phyloP scores from a whole-genome alignment of 2,797 vertebrate species.

The Catamblyrhynchus diadema region DNA sequence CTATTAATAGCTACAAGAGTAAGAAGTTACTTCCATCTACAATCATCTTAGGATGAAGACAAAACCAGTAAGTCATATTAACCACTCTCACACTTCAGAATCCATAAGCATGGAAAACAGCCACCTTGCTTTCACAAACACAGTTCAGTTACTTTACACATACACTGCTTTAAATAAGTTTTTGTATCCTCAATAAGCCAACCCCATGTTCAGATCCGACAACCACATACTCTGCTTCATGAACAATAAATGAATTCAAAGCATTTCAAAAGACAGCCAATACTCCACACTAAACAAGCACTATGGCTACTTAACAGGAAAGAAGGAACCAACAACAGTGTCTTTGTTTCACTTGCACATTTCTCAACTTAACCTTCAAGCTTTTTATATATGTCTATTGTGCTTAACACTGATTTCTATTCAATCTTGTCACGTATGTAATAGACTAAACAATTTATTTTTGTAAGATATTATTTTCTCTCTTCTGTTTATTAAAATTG shows the following conservation, averaged over 20 bases:
- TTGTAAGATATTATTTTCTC: not conserved
- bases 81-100: not conserved
- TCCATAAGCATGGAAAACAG: not conserved
- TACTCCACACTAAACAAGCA: not conserved
- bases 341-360: not conserved
- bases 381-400: not conserved
- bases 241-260: not conserved
- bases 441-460: not conserved
- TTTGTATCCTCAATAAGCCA: accelerated
- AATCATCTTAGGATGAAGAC: not conserved
- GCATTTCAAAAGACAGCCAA: not conserved
- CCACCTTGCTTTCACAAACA: not conserved
- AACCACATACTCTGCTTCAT: not conserved
- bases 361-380: not conserved
- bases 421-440: not conserved
- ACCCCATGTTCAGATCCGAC: not conserved
- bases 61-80: not conserved
- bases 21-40: not conserved
- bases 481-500: not conserved
- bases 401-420: not conserved
- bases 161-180: not conserved
- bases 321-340: not conserved
- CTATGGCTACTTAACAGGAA: not conserved
- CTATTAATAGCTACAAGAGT: not conserved
- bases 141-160: not conserved